These are phyloP conservation scores for Tragulus kanchil DNA, from an alignment of 2,113 vertebrate species.

Conservation along the genomic window DNA sequence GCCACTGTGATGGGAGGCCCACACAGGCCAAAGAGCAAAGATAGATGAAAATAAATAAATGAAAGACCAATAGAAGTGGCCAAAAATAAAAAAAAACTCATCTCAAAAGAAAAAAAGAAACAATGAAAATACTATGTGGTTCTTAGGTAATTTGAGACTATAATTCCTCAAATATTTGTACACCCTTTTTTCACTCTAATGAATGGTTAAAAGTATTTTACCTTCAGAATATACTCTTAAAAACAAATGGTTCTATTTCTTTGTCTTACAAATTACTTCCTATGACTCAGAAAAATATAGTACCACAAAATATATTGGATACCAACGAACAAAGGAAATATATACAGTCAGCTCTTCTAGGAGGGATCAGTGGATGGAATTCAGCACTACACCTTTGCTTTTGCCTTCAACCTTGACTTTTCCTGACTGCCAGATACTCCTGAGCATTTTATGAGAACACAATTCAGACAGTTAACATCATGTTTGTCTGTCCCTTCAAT, in stretches of 20 bases:
- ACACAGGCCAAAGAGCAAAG: too few species aligned
- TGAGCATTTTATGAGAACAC: not conserved
- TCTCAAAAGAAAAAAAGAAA: too few species aligned
- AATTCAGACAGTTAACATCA: not conserved
- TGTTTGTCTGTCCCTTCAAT: conserved; percentile 56
- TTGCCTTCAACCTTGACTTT: conserved; percentile 56
- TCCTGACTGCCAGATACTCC: conserved; percentile 32
- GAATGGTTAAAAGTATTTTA: not conserved
- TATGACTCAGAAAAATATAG: conserved; percentile 34
- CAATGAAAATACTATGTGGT: conserved; percentile 54
- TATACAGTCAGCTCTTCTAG: not conserved
- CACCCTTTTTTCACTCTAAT: not conserved
- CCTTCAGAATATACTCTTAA: conserved; percentile 41
- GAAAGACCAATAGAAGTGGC: too few species aligned
- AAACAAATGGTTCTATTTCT: not conserved
- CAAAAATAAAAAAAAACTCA: too few species aligned
- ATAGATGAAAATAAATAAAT: too few species aligned
- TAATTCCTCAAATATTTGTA: conserved; percentile 29
- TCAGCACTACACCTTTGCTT: not conserved
- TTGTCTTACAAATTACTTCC: not conserved
- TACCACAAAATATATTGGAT: not conserved
- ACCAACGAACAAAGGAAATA: not conserved
- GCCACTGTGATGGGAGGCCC: too few species aligned
- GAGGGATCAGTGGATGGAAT: not conserved
- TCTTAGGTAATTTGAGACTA: conserved; percentile 76